Evolutionary conservation across 2,797 vertebrate genomes (phyloP).

Genomic region (Apogon talboti): DNA sequence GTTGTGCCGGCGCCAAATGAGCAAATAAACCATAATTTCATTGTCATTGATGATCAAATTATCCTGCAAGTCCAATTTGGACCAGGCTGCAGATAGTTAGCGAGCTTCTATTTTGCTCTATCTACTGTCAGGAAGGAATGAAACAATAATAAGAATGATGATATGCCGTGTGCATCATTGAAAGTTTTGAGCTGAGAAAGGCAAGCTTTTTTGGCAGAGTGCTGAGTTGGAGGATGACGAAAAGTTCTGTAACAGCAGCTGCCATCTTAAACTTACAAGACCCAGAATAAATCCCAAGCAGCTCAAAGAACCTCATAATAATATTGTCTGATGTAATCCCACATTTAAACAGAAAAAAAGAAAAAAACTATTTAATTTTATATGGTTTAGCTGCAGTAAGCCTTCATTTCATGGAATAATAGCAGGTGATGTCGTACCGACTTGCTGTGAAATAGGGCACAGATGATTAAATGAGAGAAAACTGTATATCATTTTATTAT

Average conservation of each 20-base stretch:
- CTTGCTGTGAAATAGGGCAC: too few species aligned
- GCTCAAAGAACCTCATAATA: constrained; percentile 6
- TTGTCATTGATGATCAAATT: constrained; percentile 68
- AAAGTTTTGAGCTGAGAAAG: constrained; percentile 30
- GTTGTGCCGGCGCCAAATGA: constrained; percentile 59
- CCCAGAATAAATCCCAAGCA: constrained; percentile 24
- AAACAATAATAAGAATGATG: constrained; percentile 25
- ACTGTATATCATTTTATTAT: too few species aligned
- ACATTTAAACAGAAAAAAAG: background rate
- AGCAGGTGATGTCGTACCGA: too few species aligned
- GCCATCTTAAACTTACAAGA: constrained; percentile 28
- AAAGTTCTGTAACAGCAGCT: constrained; percentile 59
- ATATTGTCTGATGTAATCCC: constrained; percentile 3
- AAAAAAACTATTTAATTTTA: background rate
- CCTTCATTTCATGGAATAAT: background rate
- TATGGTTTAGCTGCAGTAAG: background rate
- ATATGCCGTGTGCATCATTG: constrained; percentile 22
- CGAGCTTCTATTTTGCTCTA: constrained; percentile 20
- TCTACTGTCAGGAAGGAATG: constrained; percentile 25
- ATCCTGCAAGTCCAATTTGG: constrained; percentile 56
- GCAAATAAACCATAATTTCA: constrained; percentile 65
- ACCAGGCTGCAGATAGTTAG: constrained; percentile 38
- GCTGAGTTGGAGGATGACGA: constrained; percentile 59
- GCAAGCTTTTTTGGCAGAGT: constrained; percentile 17
- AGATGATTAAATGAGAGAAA: too few species aligned